phyloP scores from a whole-genome alignment of 2,888 invertebrate genomes.

The Eilema griseolum region DNA sequence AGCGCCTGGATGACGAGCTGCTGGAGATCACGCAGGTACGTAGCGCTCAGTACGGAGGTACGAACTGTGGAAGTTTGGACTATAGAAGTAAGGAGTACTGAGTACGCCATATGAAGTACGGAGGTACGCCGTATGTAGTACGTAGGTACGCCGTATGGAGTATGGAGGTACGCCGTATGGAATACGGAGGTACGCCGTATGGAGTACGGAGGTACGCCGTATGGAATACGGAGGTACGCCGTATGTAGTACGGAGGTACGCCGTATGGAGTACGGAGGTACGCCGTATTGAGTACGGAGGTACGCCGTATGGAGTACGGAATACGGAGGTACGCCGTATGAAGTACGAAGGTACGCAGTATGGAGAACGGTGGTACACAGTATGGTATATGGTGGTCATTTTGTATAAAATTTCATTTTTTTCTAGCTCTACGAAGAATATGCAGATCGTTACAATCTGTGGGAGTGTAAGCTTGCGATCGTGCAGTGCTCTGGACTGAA shows the following conservation, averaged over 20 bases:
- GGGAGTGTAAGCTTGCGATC: slow-evolving; percentile 98
- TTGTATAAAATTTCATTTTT: neutral
- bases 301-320: neutral
- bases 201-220: neutral
- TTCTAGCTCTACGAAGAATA: slow-evolving; percentile 94
- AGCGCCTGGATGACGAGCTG: slow-evolving; percentile 92
- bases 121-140: slow-evolving; percentile 82
- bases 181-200: too few species aligned
- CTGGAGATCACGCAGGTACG: slow-evolving; percentile 94
- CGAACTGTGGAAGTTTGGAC: neutral
- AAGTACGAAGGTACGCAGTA: neutral
- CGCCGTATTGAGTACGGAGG: too few species aligned
- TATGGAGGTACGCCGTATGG: neutral
- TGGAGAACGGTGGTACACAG: too few species aligned
- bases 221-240: too few species aligned
- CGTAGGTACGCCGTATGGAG: neutral
- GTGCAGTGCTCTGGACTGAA: slow-evolving; percentile 97
- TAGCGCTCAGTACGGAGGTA: neutral
- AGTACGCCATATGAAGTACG: slow-evolving; percentile 62
- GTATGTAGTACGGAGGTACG: slow-evolving; percentile 12
- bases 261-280: neutral
- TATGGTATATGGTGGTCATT: neutral
- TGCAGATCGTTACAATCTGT: slow-evolving; percentile 95
- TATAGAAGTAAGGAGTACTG: neutral
- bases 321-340: too few species aligned